Evolutionary conservation across 2,888 invertebrate genomes (phyloP).

Genomic region (Drosophila recens): DNA sequence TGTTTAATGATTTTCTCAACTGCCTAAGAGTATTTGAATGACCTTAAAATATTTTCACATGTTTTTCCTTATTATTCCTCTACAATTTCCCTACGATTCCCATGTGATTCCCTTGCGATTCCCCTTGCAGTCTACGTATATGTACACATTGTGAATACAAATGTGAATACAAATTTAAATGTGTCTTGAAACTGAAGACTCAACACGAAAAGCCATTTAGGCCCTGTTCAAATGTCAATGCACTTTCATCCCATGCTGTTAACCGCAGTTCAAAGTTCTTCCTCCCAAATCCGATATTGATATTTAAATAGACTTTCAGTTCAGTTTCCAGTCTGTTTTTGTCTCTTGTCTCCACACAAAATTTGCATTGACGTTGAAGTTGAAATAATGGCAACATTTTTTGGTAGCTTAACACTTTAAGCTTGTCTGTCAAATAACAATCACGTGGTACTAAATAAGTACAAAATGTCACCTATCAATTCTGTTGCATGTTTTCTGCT

Average conservation of each 20-base stretch:
- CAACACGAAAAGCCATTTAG: constrained; percentile 56
- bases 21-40: constrained; percentile 14
- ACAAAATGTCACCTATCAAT: too few species aligned
- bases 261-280: constrained; percentile 5
- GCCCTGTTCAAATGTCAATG: constrained; percentile 58
- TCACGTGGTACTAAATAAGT: too few species aligned
- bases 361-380: background rate
- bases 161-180: background rate
- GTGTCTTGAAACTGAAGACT: background rate
- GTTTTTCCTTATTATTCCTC: too few species aligned
- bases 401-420: background rate
- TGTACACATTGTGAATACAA: constrained; percentile 8
- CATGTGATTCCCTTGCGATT: background rate
- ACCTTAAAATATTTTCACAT: background rate
- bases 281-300: constrained; percentile 27
- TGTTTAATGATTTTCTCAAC: constrained; percentile 19
- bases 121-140: background rate
- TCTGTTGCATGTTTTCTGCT: too few species aligned
- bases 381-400: background rate
- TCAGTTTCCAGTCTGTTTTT: background rate
- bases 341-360: constrained; percentile 6
- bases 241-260: constrained; percentile 36
- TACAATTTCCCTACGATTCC: background rate
- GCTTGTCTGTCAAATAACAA: too few species aligned
- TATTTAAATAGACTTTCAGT: constrained; percentile 52